Evolutionary conservation across 2,888 invertebrate species (phyloP).

Genomic region (Caenorhabditis virilis): DNA sequence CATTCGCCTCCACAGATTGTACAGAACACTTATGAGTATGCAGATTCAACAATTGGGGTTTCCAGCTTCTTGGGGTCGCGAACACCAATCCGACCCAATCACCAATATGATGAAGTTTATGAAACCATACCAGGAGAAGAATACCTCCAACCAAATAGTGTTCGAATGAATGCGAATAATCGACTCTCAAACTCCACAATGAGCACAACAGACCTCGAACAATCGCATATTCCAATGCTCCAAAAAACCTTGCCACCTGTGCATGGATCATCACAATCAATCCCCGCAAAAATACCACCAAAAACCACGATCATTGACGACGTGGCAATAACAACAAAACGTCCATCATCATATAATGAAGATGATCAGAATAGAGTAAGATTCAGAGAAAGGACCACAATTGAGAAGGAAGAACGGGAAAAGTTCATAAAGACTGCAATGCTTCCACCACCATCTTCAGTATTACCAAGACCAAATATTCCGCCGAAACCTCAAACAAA

Average conservation of each 20-base stretch:
- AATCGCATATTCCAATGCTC: constrained; percentile 12
- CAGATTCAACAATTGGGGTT: constrained; percentile 40
- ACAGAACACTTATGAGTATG: constrained; percentile 46
- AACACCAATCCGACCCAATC: constrained; percentile 27
- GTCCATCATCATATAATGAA: constrained; percentile 21
- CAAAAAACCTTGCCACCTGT: constrained; percentile 19
- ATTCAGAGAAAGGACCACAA: constrained; percentile 18
- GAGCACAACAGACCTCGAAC: constrained; percentile 23
- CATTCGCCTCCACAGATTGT: constrained; percentile 14
- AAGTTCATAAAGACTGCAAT: constrained; percentile 19
- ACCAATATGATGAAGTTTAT: constrained; percentile 49
- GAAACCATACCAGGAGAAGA: constrained; percentile 47
- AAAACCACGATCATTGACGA: constrained; percentile 29
- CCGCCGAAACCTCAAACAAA: constrained; percentile 33
- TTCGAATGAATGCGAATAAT: constrained; percentile 23
- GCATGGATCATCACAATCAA: constrained; percentile 31
- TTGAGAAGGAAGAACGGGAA: constrained; percentile 26
- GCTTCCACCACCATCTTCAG: constrained; percentile 14
- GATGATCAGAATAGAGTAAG: constrained; percentile 5
- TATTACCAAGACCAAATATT: constrained; percentile 4
- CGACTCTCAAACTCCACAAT: constrained; percentile 31
- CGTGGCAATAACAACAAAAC: constrained; percentile 3
- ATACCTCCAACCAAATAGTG: constrained; percentile 49
- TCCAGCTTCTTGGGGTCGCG: constrained; percentile 40
- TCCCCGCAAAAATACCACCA: constrained; percentile 9